Evolutionary conservation across 1,140 invertebrate genomes (phyloP), one percentile per base, ranked within the genome.

Genomic region (Trichogramma pretiosum): DNA sequence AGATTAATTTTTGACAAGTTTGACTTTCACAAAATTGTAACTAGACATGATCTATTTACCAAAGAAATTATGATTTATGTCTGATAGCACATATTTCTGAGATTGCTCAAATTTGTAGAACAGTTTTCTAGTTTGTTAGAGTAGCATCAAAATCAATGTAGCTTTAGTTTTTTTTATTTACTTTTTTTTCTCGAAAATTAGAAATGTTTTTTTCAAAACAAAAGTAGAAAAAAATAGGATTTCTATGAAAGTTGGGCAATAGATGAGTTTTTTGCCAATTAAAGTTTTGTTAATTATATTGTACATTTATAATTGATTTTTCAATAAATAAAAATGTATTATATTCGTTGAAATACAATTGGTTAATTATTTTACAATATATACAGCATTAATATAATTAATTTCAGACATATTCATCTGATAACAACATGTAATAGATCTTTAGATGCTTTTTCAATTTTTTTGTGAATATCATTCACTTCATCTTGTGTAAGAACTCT

Each of bases 401-500:
- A 14, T 9, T 41, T 33, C 19, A 24, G 36, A 47, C 3, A 39
- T 44, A 22, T 0, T 74, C 74, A 86, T 76, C 87, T 78, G 47
- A 89, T 76, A 55, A 74, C 73, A 57, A 94, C 84, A 55, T 81
- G 77, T 50, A 94, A 78, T 47, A 76, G 60, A 39, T 77, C 63
- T 5, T 56, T 59, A 36, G 77, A 80, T 32, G 69, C 69, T 28
- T 77, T 59, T 61, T 77, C 82, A 54, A 99, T 95, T 58, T 79
- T 61, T 56, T 81, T 74, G 67, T 98, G 95, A 17, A 98, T 65
- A 36, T 73, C 52, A 70, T 90, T 93, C 0, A 94, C 93, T 77
- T 99, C 93, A 1, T 74, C 73, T 63, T 96, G 85, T 0, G 81
- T 88, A 10, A 99, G 69, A 3, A 87, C 89, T 49, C 81, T 79